Evolutionary conservation across 2,797 vertebrate genomes (phyloP).

Genomic region (Garrulus glandarius): DNA sequence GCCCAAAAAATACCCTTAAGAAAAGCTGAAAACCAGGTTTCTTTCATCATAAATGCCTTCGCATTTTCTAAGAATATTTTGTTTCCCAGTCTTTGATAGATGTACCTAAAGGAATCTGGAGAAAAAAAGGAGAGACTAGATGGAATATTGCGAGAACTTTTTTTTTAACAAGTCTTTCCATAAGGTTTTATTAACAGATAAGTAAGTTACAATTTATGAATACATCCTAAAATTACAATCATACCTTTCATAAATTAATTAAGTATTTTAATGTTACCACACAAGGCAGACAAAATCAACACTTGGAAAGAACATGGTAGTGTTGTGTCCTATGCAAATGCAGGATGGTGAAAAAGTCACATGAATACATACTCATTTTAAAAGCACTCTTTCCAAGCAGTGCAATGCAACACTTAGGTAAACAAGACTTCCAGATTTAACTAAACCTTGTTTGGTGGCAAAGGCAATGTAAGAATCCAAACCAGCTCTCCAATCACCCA

Average conservation of each 20-base stretch:
- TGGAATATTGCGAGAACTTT: neutral
- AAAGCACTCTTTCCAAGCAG: neutral
- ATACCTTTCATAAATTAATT: neutral
- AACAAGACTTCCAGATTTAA: neutral
- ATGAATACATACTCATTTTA: neutral
- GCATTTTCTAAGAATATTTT: neutral
- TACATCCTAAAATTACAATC: neutral
- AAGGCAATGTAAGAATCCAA: neutral
- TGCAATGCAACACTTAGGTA: neutral
- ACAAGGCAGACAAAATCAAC: neutral
- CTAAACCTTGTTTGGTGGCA: neutral
- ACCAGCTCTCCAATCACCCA: neutral
- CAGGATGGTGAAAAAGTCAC: neutral
- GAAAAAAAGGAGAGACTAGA: neutral
- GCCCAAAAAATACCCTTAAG: neutral
- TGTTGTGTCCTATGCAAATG: neutral
- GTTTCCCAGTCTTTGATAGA: neutral
- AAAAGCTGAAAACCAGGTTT: neutral
- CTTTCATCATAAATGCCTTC: neutral
- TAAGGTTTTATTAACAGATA: neutral
- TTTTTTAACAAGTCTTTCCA: neutral
- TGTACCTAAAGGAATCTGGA: neutral
- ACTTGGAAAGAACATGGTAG: neutral
- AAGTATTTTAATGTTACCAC: neutral
- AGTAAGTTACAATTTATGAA: neutral